phyloP scores from a whole-genome alignment of 2,797 vertebrate species.

The Setipinna tenuifilis region DNA sequence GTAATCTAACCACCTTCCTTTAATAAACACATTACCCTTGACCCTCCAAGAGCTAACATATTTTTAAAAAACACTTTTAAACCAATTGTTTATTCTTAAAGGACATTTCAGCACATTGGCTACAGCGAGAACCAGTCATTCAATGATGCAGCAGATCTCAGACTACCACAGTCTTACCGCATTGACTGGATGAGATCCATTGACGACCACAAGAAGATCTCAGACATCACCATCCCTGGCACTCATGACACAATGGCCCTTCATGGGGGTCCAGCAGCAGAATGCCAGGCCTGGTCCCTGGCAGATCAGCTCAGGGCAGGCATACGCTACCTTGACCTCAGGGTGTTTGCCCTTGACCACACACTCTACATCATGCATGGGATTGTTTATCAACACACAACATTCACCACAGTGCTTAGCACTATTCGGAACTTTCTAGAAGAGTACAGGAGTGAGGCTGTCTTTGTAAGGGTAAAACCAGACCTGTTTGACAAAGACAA shows the following conservation, averaged over 20 bases:
- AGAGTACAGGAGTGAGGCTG: constrained; percentile 49
- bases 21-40: not conserved
- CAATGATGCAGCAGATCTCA: constrained; percentile 50
- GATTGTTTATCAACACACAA: constrained; percentile 50
- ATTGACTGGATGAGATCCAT: constrained; percentile 63
- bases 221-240: constrained; percentile 62
- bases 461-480: constrained; percentile 57
- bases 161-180: constrained; percentile 54
- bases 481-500: constrained; percentile 42
- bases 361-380: constrained; percentile 60
- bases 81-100: not conserved
- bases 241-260: constrained; percentile 62
- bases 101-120: not conserved
- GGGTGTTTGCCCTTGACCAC: constrained; percentile 51
- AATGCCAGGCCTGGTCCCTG: constrained; percentile 60
- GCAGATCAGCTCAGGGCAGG: constrained; percentile 63
- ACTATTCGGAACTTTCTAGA: constrained; percentile 58
- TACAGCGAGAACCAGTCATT: constrained; percentile 47
- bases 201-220: constrained; percentile 51
- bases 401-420: constrained; percentile 51
- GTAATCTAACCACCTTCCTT: not conserved
- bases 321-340: constrained; percentile 68
- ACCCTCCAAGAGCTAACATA: not conserved
- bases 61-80: not conserved
- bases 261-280: constrained; percentile 52